These are phyloP conservation scores for Tetragonisca angustula DNA, from an alignment of 2,888 invertebrate species.

Conservation along the genomic window DNA sequence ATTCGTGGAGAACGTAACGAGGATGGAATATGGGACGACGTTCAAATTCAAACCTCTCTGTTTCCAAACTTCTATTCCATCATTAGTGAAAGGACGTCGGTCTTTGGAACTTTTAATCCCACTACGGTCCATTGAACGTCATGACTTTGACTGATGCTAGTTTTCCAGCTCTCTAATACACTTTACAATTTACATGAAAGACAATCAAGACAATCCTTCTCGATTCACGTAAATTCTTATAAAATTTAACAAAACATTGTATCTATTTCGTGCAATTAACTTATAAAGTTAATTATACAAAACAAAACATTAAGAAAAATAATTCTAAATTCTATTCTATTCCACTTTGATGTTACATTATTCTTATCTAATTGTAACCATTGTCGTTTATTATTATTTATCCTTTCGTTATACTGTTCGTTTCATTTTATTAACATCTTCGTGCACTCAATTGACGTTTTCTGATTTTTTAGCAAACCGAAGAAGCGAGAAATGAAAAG, in stretches of 20 bases:
- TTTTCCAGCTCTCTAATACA: not conserved
- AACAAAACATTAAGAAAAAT: not conserved
- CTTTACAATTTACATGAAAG: not conserved
- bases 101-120: not conserved
- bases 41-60: not conserved
- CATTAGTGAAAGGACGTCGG: not conserved
- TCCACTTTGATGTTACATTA: too few relatives aligned
- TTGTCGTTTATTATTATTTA: not conserved
- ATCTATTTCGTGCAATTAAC: too few relatives aligned
- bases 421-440: not conserved
- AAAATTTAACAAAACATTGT: too few relatives aligned
- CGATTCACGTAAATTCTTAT: not conserved
- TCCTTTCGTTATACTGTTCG: not conserved
- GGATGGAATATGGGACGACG: not conserved
- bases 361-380: too few relatives aligned
- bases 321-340: too few relatives aligned
- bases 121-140: conserved; percentile 31
- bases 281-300: not conserved
- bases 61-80: not conserved
- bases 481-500: not conserved
- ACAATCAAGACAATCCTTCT: not conserved
- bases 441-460: not conserved
- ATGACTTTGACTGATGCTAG: not conserved
- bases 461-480: not conserved
- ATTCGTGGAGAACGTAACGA: not conserved